Percentiles rank a stretch among this genome's conserved stretches.
Conservation (phyloP, 2,113 vertebrate genomes). For the Barnardius zonarius region DNA sequence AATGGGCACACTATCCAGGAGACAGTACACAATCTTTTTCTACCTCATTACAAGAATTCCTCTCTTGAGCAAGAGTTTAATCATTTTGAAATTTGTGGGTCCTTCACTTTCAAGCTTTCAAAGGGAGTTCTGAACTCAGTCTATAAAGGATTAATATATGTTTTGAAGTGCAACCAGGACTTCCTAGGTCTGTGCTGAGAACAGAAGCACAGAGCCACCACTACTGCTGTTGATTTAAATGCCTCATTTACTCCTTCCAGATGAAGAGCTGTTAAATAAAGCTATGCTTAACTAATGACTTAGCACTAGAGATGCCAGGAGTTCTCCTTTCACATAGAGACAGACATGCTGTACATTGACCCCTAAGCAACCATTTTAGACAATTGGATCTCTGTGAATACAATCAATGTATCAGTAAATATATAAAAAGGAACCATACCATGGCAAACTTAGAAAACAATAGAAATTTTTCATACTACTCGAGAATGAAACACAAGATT, state of each 20-base stretch:
- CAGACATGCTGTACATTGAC: background rate
- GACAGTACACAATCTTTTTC: background rate
- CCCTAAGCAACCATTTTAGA: background rate
- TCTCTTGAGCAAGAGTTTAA: background rate
- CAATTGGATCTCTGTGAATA: background rate
- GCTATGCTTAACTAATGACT: background rate
- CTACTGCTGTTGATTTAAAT: background rate
- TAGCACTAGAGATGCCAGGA: background rate
- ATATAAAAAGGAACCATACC: background rate
- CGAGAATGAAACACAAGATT: background rate
- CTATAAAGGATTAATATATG: background rate
- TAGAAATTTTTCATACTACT: background rate
- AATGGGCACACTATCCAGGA: background rate
- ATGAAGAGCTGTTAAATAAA: slow-evolving; percentile 2
- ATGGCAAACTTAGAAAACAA: accelerated
- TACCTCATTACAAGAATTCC: background rate
- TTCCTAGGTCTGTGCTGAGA: background rate
- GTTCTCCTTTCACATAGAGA: background rate
- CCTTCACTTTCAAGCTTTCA: background rate
- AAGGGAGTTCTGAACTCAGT: background rate
- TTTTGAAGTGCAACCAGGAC: background rate
- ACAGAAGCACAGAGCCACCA: background rate
- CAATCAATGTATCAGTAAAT: background rate
- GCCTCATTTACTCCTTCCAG: slow-evolving; percentile 11
- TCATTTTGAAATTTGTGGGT: background rate